These are phyloP conservation scores for Serripes groenlandicus DNA, from an alignment of 2,888 invertebrate genomes.

Conservation along the genomic window DNA sequence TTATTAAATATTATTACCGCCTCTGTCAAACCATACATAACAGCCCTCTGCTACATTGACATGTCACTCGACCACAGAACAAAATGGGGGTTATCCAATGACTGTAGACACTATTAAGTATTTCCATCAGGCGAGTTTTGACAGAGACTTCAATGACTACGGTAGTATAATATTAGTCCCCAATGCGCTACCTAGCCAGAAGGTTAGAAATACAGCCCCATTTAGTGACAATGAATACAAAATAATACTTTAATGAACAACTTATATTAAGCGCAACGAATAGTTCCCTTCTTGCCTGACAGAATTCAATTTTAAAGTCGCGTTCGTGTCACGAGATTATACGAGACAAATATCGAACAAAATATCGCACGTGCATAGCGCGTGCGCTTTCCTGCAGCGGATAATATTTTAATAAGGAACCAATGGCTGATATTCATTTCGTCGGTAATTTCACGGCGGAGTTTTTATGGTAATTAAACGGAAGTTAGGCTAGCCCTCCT, in stretches of 20 bases:
- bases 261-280: too few species aligned
- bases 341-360: conserved; percentile 56
- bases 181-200: too few species aligned
- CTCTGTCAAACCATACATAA: conserved; percentile 41
- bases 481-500: conserved; percentile 52
- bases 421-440: conserved; percentile 64
- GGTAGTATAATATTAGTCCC: too few species aligned
- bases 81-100: too few species aligned
- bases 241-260: too few species aligned
- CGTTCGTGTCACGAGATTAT: conserved; percentile 62
- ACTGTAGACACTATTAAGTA: too few species aligned
- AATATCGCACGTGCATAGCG: conserved; percentile 60
- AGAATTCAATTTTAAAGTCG: conserved; percentile 59
- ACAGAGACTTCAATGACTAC: too few species aligned
- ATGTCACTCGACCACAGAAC: too few species aligned
- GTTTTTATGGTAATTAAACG: conserved; percentile 66
- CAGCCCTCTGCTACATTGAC: too few species aligned
- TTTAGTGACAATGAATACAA: too few species aligned
- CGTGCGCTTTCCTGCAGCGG: conserved; percentile 59
- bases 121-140: too few species aligned
- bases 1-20: conserved; percentile 63
- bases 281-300: conserved; percentile 44
- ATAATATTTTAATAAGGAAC: conserved; percentile 63
- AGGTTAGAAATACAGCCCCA: too few species aligned
- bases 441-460: conserved; percentile 60